Base-by-base conservation (phyloP, 2,113 vertebrate genomes). In the Myanophis thanlyinensis region DNA sequence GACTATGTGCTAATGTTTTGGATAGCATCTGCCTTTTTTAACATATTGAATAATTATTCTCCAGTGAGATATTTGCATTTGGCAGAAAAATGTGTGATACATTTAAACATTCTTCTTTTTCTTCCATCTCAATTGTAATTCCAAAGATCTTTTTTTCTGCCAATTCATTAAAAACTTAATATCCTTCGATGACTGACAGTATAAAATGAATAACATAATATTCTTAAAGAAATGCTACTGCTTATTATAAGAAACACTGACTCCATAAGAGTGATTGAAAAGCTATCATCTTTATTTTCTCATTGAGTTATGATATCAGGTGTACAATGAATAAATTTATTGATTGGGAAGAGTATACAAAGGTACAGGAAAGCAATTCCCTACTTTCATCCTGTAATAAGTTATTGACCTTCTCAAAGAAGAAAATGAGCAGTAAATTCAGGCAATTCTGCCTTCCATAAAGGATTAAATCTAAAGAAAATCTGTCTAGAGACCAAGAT, bases 341-440 rank as follows among this genome's bases (percentile, higher is more conserved):
- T 52, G 59, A 87, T 48, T 92, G 4, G 27, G 23, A 40, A 89
- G 52, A 30, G n/a, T 73, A 40, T 80, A 59, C 13, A 85, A 54
- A 40, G 67, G 12, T 56, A 15, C 52, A 85, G 46, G 53, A 59
- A 93, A 93, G 5, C 12, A 44, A 59, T 85, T 25, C n/a, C 53
- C 51, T 46, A 86, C 59, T 89, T 89, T 93, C 62, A 85, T 93
- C 46, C n/a, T 51, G 59, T 93, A 48, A 90, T 86, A 90, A 44
- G 9, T 30, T 86, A 90, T 93, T 86, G 92, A 27, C 88, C 85
- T 84, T 86, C n/a, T 86, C 30, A 46, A 40, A 5, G 49, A 27
- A 59, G 53, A 84, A 86, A 93, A 93, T 90, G 54, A 86, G 92
- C 92, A 62, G 80, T 93, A 90, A 90, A 90, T 53, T 62, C 46